These are phyloP conservation scores for Cladorhizidae sp. DNA, from an alignment of 37 sponge, comb jelly and placozoan species.

Conservation along the genomic window DNA sequence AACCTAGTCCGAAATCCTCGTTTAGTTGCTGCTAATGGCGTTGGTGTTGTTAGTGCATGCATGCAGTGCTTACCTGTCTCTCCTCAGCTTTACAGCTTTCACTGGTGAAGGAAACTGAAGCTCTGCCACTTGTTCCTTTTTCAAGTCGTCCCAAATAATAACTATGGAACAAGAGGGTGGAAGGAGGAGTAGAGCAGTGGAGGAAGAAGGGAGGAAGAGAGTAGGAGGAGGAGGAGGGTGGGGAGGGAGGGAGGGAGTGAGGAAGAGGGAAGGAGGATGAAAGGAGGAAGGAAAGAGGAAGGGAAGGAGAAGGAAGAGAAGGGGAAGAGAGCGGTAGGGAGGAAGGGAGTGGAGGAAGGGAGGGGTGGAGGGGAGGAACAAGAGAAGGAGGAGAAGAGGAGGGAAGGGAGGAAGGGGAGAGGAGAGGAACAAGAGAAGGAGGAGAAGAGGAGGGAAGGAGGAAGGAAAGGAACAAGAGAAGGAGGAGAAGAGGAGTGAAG, in stretches of 20 bases:
- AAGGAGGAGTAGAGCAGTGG: background rate
- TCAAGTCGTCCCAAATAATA: conserved; percentile 94
- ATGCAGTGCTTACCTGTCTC: conserved; percentile 73
- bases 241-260: background rate
- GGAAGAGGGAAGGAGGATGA: background rate
- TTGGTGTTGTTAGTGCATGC: background rate
- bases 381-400: background rate
- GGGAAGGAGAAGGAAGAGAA: background rate
- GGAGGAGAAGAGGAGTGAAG: background rate
- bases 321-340: background rate
- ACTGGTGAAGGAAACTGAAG: conserved; percentile 84
- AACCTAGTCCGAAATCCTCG: background rate
- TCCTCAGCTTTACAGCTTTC: conserved; percentile 75
- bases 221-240: background rate
- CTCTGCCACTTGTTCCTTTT: conserved; percentile 83
- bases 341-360: background rate
- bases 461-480: background rate
- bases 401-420: background rate
- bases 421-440: background rate
- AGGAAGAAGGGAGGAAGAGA: background rate
- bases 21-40: too few species aligned
- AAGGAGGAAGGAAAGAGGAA: background rate
- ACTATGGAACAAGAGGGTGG: conserved; percentile 33
- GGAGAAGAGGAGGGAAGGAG: background rate
- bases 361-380: background rate